These are phyloP conservation scores for Neoitamus cyanurus DNA, from an alignment of 2,888 invertebrate species.

Conservation along the genomic window DNA sequence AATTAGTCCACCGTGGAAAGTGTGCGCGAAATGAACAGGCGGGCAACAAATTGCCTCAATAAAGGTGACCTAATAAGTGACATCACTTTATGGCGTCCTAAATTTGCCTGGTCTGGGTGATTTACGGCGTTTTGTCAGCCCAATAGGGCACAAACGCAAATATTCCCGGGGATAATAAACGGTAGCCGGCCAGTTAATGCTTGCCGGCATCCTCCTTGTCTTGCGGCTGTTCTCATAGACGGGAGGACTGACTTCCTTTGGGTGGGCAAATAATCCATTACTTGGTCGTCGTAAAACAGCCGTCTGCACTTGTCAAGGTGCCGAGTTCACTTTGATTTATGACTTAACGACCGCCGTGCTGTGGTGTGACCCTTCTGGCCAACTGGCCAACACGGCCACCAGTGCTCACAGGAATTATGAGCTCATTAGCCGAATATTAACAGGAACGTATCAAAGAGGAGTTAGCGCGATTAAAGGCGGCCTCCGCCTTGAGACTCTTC, in stretches of 20 bases:
- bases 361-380: slow-evolving; percentile 26
- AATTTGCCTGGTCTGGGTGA: background rate
- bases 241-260: background rate
- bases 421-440: slow-evolving; percentile 41
- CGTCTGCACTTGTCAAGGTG: slow-evolving; percentile 42
- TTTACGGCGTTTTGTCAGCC: slow-evolving; percentile 17
- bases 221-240: background rate
- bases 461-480: slow-evolving; percentile 15
- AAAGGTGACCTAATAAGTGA: slow-evolving; percentile 8
- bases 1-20: background rate
- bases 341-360: slow-evolving; percentile 17
- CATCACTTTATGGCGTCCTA: slow-evolving; percentile 26
- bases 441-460: slow-evolving; percentile 12
- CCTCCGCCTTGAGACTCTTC: background rate
- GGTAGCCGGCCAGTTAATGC: background rate
- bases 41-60: slow-evolving; percentile 25
- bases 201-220: background rate
- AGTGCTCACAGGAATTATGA: slow-evolving; percentile 25
- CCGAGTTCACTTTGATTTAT: slow-evolving; percentile 17
- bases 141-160: slow-evolving; percentile 3
- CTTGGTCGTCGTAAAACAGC: slow-evolving; percentile 8
- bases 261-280: slow-evolving; percentile 40
- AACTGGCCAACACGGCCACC: background rate
- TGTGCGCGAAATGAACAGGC: background rate
- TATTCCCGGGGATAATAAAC: background rate